These are phyloP conservation scores for Amphilophus citrinellus DNA, from an alignment of 2,113 vertebrate species.

Conservation along the genomic window DNA sequence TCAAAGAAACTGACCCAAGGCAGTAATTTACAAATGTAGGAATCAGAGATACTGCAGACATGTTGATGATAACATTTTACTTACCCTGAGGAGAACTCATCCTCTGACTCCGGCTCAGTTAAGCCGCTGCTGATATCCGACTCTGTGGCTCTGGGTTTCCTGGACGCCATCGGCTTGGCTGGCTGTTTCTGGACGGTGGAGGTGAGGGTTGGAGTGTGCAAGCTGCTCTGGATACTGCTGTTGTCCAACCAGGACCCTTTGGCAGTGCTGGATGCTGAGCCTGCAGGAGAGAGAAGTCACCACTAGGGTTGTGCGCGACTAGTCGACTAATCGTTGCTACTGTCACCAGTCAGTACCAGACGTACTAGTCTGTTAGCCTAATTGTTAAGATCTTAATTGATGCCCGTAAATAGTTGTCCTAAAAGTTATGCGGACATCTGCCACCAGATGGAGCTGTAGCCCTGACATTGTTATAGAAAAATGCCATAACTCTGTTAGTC, in stretches of 20 bases:
- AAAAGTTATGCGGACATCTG: too few relatives aligned
- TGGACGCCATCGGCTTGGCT: not conserved
- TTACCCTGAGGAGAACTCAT: conserved; percentile 76
- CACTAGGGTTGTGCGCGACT: too few relatives aligned
- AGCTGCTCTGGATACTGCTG: conserved; percentile 47
- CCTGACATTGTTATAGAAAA: too few relatives aligned
- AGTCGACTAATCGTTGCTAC: too few relatives aligned
- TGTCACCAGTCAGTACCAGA: too few relatives aligned
- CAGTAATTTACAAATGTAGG: not conserved
- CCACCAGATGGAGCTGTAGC: too few relatives aligned
- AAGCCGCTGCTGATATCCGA: conserved; percentile 7
- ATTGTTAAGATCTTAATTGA: too few relatives aligned
- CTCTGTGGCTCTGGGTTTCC: not conserved
- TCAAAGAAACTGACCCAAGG: not conserved
- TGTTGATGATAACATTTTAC: not conserved
- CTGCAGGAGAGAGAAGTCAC: conserved; percentile 22
- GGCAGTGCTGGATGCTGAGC: conserved; percentile 43
- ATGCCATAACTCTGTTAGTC: too few relatives aligned
- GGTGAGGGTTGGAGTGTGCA: conserved; percentile 73
- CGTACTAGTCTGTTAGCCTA: too few relatives aligned
- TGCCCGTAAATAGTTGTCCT: too few relatives aligned
- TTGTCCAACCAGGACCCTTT: conserved; percentile 62
- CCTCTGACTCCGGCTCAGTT: conserved; percentile 66
- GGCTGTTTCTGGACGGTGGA: conserved; percentile 79
- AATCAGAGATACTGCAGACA: not conserved